These are phyloP conservation scores for Pristionchus japonicus DNA, from an alignment of 2,888 invertebrate genomes.

Conservation along the genomic window DNA sequence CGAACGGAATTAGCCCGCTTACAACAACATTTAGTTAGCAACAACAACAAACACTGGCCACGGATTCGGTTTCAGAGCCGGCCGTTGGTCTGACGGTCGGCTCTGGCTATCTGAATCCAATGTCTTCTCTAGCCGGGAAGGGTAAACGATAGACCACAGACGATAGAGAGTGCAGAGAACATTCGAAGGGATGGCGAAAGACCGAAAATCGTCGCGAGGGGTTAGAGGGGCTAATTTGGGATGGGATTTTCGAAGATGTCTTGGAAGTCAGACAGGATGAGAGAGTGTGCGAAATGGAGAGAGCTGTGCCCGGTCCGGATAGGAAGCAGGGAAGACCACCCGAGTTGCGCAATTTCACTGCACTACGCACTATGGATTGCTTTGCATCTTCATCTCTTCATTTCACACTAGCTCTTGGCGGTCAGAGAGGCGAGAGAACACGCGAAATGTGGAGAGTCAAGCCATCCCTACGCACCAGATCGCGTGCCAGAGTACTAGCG, in stretches of 20 bases:
- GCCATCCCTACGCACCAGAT: too few species aligned
- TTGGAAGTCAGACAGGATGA: neutral
- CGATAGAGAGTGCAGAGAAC: neutral
- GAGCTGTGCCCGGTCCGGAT: neutral
- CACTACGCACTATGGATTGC: too few species aligned
- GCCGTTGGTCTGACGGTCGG: too few species aligned
- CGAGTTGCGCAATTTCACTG: neutral
- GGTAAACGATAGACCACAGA: neutral
- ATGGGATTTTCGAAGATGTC: neutral
- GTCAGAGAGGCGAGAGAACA: too few species aligned
- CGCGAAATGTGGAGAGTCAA: too few species aligned
- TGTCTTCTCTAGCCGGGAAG: neutral
- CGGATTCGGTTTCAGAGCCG: neutral
- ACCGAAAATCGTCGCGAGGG: neutral
- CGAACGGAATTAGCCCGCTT: neutral
- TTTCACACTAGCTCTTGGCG: too few species aligned
- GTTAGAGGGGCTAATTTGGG: conserved; percentile 2
- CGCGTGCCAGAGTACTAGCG: neutral
- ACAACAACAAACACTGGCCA: conserved; percentile 20
- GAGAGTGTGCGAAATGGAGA: neutral
- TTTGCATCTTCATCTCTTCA: too few species aligned
- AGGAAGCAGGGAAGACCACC: neutral
- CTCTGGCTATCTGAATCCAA: neutral
- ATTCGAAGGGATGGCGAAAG: neutral
- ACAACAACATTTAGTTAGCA: neutral